phyloP scores from a whole-genome alignment of 2,113 vertebrate species.

The Hyla sarda region DNA sequence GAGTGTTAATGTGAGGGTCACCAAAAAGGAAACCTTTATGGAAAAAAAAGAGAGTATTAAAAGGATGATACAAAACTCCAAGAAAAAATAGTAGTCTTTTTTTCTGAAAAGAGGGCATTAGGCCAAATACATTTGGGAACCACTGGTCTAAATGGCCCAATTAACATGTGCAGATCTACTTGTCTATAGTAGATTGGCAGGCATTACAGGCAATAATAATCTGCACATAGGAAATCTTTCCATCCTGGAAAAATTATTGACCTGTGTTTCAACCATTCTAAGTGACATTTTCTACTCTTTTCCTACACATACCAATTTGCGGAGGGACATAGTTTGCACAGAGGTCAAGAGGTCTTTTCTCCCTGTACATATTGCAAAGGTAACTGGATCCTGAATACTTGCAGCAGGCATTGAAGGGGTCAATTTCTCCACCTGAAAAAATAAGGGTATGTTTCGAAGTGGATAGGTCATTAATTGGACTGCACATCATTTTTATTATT shows the following conservation, averaged over 20 bases:
- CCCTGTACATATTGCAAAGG: conserved; percentile 30
- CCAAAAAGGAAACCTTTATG: conserved; percentile 56
- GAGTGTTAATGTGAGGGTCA: conserved; percentile 58
- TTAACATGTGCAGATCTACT: too few species aligned
- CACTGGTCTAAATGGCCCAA: too few species aligned
- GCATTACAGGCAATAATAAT: too few species aligned
- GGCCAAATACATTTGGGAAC: too few species aligned
- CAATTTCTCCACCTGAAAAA: conserved; percentile 38
- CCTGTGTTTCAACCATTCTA: too few species aligned
- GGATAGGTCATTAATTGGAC: neutral
- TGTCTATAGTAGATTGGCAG: too few species aligned
- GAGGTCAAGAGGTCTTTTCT: conserved; percentile 39
- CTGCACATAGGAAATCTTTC: too few species aligned
- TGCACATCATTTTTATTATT: neutral
- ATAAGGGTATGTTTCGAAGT: neutral
- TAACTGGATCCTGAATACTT: conserved; percentile 23
- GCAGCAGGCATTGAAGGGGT: conserved; percentile 36
- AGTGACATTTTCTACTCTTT: neutral
- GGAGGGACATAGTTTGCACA: conserved; percentile 36
- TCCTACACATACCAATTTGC: neutral
- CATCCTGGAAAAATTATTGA: too few species aligned
- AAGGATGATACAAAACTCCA: too few species aligned
- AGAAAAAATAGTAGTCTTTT: too few species aligned
- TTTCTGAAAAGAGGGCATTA: too few species aligned
- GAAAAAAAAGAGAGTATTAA: neutral